A percentile compares a stretch with the other conserved stretches of the same genome.
Evolutionary conservation across 2,888 invertebrate genomes (phyloP).

Genomic region (Nomada ferruginata): DNA sequence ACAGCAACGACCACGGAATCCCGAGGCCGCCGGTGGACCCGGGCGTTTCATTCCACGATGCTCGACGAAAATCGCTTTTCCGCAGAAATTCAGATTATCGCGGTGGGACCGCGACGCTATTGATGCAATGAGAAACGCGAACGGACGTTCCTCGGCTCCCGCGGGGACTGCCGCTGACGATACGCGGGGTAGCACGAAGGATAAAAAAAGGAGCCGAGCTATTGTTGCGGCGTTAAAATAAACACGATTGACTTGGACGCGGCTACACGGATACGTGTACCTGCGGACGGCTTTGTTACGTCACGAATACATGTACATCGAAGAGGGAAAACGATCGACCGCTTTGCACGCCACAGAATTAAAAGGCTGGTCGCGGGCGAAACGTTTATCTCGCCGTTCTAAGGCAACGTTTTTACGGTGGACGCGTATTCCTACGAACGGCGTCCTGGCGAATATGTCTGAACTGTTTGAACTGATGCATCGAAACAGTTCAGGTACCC

Average conservation of each 20-base stretch:
- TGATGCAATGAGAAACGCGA: no score
- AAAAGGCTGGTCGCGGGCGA: background rate
- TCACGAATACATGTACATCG: slow-evolving; percentile 8
- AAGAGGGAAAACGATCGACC: no score
- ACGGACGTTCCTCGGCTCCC: background rate
- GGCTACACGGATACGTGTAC: slow-evolving; percentile 11
- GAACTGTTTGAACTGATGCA: no score
- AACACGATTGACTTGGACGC: slow-evolving; percentile 21
- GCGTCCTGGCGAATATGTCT: no score
- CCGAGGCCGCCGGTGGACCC: background rate
- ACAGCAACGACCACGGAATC: background rate
- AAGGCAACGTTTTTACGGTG: no score
- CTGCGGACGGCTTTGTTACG: slow-evolving; percentile 39
- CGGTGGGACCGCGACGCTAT: no score
- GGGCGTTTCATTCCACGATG: no score
- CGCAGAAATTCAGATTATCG: no score
- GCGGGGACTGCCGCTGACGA: background rate
- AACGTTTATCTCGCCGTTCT: slow-evolving; percentile 17
- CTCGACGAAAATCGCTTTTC: no score
- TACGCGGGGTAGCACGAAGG: slow-evolving; percentile 20
- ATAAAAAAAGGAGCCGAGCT: slow-evolving; percentile 54
- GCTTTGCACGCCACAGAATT: background rate
- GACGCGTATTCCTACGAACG: no score
- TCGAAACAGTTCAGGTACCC: no score
- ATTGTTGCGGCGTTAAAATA: slow-evolving; percentile 48